Evolutionary conservation across 2,888 invertebrate species (phyloP).

Genomic region (Idaea biselata): DNA sequence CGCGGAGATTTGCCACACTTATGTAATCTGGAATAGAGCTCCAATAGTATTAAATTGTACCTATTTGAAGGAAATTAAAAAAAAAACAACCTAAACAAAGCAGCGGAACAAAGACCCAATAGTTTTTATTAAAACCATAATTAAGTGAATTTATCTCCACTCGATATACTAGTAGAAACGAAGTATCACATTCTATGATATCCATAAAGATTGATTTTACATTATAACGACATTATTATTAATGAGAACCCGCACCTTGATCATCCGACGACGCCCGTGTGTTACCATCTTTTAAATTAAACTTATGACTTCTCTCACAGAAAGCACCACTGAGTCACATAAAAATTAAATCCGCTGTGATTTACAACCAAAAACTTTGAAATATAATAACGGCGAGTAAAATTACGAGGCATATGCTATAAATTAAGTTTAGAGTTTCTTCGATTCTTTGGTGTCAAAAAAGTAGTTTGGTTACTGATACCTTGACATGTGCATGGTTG

Average conservation of each 20-base stretch:
- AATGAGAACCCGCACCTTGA: background rate
- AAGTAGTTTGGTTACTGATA: constrained; percentile 45
- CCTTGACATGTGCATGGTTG: constrained; percentile 29
- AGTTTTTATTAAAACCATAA: background rate
- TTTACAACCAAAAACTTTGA: constrained; percentile 70
- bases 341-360: constrained; percentile 70
- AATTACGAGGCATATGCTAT: constrained; percentile 60
- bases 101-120: background rate
- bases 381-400: constrained; percentile 72
- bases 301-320: constrained; percentile 24
- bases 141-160: background rate
- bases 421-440: constrained; percentile 61
- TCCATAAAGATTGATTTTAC: background rate
- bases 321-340: constrained; percentile 55
- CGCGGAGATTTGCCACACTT: no score
- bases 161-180: background rate
- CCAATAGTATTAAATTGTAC: no score
- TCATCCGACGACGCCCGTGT: background rate
- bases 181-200: background rate
- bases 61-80: no score
- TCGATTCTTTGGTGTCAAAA: constrained; percentile 42
- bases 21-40: no score
- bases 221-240: background rate
- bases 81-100: no score
- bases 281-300: constrained; percentile 1